These are phyloP conservation scores for Acholoe squamosa DNA, from an alignment of 2,888 invertebrate genomes.

Conservation along the genomic window DNA sequence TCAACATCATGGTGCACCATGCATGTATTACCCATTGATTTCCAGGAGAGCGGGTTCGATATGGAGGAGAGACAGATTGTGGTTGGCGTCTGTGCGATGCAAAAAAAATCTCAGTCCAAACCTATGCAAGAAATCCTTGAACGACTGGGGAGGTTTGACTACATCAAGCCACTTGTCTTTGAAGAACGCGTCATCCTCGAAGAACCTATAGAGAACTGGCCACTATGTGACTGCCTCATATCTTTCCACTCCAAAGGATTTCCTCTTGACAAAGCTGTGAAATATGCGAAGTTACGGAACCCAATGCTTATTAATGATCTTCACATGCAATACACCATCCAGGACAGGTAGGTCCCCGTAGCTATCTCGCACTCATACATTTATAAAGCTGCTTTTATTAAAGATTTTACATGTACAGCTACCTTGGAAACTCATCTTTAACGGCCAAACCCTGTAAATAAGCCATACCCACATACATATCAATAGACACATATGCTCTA, in stretches of 20 bases:
- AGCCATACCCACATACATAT: too few relatives aligned
- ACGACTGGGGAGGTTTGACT: conserved; percentile 97
- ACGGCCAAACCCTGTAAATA: too few relatives aligned
- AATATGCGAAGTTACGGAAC: conserved; percentile 95
- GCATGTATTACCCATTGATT: not conserved
- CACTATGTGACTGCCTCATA: conserved; percentile 97
- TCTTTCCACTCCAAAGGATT: conserved; percentile 99
- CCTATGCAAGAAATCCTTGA: conserved; percentile 99
- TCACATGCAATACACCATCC: conserved; percentile 98
- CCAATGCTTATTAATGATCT: conserved; percentile 99
- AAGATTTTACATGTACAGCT: too few relatives aligned
- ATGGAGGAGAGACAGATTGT: conserved; percentile 85
- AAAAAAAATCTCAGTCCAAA: conserved; percentile 99
- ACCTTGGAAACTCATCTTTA: too few relatives aligned
- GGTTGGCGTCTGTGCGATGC: conserved; percentile 99
- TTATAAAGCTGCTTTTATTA: too few relatives aligned
- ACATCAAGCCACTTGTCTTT: conserved; percentile 89
- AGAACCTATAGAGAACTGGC: conserved; percentile 99
- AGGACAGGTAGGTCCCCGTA: conserved; percentile 86
- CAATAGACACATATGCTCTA: too few relatives aligned
- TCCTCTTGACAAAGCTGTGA: conserved; percentile 98
- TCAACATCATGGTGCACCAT: not conserved
- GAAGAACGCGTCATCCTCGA: conserved; percentile 97
- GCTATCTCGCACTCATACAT: too few relatives aligned
- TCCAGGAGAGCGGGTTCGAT: conserved; percentile 48